Conservation (phyloP, 1,140 invertebrate genomes). For the Vanessa atalanta region DNA sequence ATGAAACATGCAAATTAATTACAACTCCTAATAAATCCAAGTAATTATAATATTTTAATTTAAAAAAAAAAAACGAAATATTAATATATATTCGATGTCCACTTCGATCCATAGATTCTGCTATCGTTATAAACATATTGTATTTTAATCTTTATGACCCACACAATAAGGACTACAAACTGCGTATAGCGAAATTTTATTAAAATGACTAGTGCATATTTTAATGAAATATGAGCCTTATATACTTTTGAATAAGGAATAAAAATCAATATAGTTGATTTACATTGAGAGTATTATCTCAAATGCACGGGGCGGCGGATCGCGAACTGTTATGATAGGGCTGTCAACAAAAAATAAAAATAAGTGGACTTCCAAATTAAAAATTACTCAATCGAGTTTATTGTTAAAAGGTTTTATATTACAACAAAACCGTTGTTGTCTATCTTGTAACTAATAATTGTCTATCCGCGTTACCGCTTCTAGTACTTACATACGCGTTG, state of each 20-base stretch:
- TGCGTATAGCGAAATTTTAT: neutral
- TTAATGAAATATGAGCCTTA: neutral
- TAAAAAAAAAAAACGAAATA: constrained; percentile 7
- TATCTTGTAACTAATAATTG: too few relatives aligned
- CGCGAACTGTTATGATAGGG: constrained; percentile 53
- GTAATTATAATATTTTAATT: neutral
- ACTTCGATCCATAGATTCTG: constrained; percentile 3
- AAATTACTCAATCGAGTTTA: too few relatives aligned
- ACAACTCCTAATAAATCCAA: neutral
- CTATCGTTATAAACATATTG: neutral
- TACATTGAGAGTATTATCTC: constrained; percentile 54
- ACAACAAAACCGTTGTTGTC: too few relatives aligned
- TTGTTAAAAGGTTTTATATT: too few relatives aligned
- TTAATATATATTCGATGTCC: neutral
- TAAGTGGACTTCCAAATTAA: neutral
- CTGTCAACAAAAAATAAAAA: constrained; percentile 32
- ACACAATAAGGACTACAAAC: neutral
- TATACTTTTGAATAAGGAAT: neutral
- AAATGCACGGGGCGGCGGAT: constrained; percentile 56
- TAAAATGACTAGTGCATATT: neutral
- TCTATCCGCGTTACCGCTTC: too few relatives aligned
- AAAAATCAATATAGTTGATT: neutral
- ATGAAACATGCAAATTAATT: neutral
- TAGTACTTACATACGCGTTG: too few relatives aligned
- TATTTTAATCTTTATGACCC: neutral